Percentiles rank a stretch among this genome's conserved stretches.
Evolutionary conservation across 2,888 invertebrate genomes (phyloP).

Genomic region (Teleogryllus oceanicus): DNA sequence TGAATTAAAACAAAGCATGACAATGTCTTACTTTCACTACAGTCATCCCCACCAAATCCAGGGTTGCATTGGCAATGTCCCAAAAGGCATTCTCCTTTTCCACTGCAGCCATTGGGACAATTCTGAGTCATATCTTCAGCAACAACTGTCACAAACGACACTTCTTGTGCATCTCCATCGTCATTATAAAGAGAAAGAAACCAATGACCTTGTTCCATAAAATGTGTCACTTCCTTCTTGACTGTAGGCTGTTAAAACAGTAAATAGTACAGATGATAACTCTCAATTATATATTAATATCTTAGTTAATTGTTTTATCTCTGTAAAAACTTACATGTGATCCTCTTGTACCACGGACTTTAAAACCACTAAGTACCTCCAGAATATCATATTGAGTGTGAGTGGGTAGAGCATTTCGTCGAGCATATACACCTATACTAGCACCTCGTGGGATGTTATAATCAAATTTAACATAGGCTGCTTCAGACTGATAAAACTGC

Average conservation of each 20-base stretch:
- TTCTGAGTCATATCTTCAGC: constrained; percentile 92
- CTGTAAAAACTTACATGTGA: constrained; percentile 69
- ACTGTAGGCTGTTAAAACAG: constrained; percentile 66
- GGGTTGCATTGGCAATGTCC: constrained; percentile 95
- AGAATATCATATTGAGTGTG: constrained; percentile 96
- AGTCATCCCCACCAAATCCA: constrained; percentile 94
- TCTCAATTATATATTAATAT: background rate
- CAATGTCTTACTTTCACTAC: constrained; percentile 80
- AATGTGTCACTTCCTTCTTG: constrained; percentile 88
- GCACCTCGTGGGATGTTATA: constrained; percentile 88
- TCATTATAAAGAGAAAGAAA: constrained; percentile 95
- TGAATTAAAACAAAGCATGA: background rate
- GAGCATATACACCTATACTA: constrained; percentile 90
- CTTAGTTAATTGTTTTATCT: background rate
- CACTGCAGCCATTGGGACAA: constrained; percentile 94
- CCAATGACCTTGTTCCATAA: constrained; percentile 96
- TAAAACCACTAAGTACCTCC: constrained; percentile 87
- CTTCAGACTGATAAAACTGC: constrained; percentile 93
- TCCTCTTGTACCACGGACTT: constrained; percentile 76
- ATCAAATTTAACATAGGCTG: constrained; percentile 91
- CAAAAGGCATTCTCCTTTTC: constrained; percentile 92
- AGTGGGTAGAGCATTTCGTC: constrained; percentile 90
- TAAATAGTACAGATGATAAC: background rate
- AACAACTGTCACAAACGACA: constrained; percentile 76
- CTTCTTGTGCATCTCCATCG: constrained; percentile 84